Percentiles rank a stretch among this genome's conserved stretches.
phyloP scores from a whole-genome alignment of 2,888 invertebrate species.

The Lasioglossum leucozonium region DNA sequence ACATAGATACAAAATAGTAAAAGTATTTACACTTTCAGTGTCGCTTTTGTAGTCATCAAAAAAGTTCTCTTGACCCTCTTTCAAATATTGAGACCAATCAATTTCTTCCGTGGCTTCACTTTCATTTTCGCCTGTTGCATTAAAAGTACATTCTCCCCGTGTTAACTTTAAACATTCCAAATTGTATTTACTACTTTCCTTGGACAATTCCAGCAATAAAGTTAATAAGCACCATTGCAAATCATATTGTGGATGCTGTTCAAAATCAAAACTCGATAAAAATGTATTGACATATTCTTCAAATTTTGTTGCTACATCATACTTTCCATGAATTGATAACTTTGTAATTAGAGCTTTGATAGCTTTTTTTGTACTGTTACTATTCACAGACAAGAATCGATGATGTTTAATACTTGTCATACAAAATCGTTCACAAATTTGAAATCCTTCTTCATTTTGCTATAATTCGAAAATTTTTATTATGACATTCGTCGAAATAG shows the following conservation, averaged over 20 bases:
- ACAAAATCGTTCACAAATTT: slow-evolving; percentile 82
- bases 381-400: slow-evolving; percentile 84
- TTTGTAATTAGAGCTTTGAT: slow-evolving; percentile 85
- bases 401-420: slow-evolving; percentile 85
- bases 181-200: slow-evolving; percentile 78
- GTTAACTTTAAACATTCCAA: slow-evolving; percentile 71
- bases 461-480: slow-evolving; percentile 31
- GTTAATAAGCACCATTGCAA: slow-evolving; percentile 85
- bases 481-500: neutral
- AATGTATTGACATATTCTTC: slow-evolving; percentile 81
- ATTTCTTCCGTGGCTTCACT: slow-evolving; percentile 83
- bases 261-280: slow-evolving; percentile 80
- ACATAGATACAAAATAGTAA: neutral
- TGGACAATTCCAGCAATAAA: slow-evolving; percentile 84
- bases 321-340: slow-evolving; percentile 84
- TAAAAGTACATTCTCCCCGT: slow-evolving; percentile 69
- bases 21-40: slow-evolving; percentile 78
- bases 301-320: slow-evolving; percentile 84
- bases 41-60: slow-evolving; percentile 79
- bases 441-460: slow-evolving; percentile 83
- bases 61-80: slow-evolving; percentile 84
- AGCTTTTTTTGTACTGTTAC: slow-evolving; percentile 84
- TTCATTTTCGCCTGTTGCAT: slow-evolving; percentile 67
- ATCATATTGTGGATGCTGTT: slow-evolving; percentile 83
- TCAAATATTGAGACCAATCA: slow-evolving; percentile 85